A percentile compares a stretch with the other conserved stretches of the same genome.
Evolutionary conservation across 2,888 invertebrate species (phyloP).

Genomic region (Pandemis heparana): DNA sequence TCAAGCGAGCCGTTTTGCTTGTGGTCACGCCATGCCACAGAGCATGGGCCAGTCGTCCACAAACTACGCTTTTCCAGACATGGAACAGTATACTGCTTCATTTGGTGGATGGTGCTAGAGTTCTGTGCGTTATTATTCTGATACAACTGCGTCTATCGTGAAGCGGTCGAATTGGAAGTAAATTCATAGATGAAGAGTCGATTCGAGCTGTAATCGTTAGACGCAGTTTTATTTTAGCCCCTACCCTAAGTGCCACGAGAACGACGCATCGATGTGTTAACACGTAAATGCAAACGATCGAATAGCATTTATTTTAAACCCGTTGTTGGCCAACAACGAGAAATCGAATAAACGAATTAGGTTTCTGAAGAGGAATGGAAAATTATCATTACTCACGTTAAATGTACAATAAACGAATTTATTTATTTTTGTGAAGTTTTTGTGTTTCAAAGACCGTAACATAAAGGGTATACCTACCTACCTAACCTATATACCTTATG

Average conservation of each 20-base stretch:
- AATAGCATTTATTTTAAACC: slow-evolving; percentile 80
- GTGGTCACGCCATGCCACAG: neutral
- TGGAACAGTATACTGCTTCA: neutral
- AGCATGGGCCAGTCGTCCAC: neutral
- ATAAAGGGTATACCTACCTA: neutral
- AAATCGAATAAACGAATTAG: slow-evolving; percentile 72
- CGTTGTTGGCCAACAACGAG: slow-evolving; percentile 79
- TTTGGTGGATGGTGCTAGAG: neutral
- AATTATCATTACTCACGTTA: slow-evolving; percentile 52
- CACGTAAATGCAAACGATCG: slow-evolving; percentile 67
- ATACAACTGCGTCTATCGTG: neutral
- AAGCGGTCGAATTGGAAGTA: neutral
- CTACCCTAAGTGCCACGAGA: slow-evolving; percentile 26
- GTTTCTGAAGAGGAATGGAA: slow-evolving; percentile 69
- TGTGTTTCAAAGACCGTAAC: neutral
- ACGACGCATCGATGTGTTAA: slow-evolving; percentile 40
- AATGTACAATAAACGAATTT: slow-evolving; percentile 40
- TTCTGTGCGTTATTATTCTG: neutral
- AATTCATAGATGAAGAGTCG: neutral
- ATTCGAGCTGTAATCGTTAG: neutral
- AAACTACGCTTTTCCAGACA: neutral
- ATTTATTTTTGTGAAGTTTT: slow-evolving; percentile 13
- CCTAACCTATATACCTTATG: no score
- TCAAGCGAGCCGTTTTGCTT: neutral
- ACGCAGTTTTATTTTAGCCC: slow-evolving; percentile 34